A percentile compares a stretch with the other conserved stretches of the same genome.
Conservation (phyloP, 1,140 invertebrate species). For the Teleopsis dalmanni region DNA sequence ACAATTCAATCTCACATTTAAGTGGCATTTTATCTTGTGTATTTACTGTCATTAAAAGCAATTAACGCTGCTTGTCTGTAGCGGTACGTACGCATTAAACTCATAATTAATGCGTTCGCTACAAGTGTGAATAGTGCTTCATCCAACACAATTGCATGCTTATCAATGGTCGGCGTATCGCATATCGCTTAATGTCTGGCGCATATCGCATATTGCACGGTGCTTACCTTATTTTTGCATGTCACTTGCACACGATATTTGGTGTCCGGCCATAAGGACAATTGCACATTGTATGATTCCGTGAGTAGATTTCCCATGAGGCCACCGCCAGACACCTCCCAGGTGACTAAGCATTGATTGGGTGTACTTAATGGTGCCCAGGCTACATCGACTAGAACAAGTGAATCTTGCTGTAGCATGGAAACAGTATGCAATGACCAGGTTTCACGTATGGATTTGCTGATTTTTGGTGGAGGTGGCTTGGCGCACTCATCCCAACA, state of each 20-base stretch:
- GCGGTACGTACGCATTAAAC: too few species aligned
- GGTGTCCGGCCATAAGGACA: constrained; percentile 72
- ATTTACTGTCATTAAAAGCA: too few species aligned
- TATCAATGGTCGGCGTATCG: too few species aligned
- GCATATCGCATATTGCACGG: too few species aligned
- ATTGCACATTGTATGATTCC: constrained; percentile 65
- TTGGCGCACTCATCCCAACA: constrained; percentile 34
- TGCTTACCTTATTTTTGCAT: constrained; percentile 43
- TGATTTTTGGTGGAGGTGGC: constrained; percentile 21
- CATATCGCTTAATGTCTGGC: too few species aligned
- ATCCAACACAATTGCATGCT: too few species aligned
- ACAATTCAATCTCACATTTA: too few species aligned
- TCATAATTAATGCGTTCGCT: too few species aligned
- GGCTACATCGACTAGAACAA: constrained; percentile 67
- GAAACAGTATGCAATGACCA: constrained; percentile 17
- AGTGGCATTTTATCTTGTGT: too few species aligned
- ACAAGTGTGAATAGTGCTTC: too few species aligned
- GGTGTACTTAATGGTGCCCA: constrained; percentile 59
- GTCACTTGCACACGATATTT: constrained; percentile 70
- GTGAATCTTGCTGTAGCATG: constrained; percentile 32
- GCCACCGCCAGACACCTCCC: constrained; percentile 74
- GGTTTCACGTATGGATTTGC: constrained; percentile 16
- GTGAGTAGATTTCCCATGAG: constrained; percentile 78
- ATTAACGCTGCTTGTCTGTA: too few species aligned
- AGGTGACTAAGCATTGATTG: constrained; percentile 68